These are phyloP conservation scores for Oscheius myriophilus DNA, from an alignment of 2,888 invertebrate genomes.

Conservation along the genomic window DNA sequence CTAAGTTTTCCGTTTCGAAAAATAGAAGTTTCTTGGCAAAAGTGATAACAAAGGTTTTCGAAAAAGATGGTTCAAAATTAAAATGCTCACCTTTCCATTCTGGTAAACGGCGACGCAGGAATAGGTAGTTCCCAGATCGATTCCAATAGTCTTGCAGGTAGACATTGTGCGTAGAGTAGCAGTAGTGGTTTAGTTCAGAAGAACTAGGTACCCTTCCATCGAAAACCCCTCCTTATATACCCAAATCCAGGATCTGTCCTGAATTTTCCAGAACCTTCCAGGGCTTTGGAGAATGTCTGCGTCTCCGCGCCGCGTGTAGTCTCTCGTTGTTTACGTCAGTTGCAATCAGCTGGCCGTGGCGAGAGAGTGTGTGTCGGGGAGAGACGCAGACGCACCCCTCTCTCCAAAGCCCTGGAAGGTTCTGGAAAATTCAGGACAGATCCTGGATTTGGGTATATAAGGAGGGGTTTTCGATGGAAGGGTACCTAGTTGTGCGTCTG, in stretches of 20 bases:
- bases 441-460: constrained; percentile 34
- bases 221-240: constrained; percentile 35
- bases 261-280: constrained; percentile 36
- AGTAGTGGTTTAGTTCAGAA: constrained; percentile 17
- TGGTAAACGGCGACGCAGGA: constrained; percentile 52
- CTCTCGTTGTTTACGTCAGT: no score
- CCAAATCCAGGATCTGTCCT: constrained; percentile 25
- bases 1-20: constrained; percentile 4
- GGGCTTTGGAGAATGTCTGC: not conserved
- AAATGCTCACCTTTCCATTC: constrained; percentile 42
- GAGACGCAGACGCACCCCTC: not conserved
- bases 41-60: not conserved
- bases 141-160: constrained; percentile 55
- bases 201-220: constrained; percentile 16
- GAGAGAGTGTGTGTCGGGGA: not conserved
- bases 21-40: not conserved
- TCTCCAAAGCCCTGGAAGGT: constrained; percentile 14
- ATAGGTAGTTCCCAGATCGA: constrained; percentile 55
- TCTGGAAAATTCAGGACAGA: constrained; percentile 37
- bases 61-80: not conserved
- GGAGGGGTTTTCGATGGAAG: not conserved
- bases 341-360: no score
- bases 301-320: no score
- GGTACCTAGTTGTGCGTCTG: not conserved
- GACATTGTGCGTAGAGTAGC: constrained; percentile 38